Conservation (phyloP, 2,113 vertebrate species). For the Sylvietta virens region DNA sequence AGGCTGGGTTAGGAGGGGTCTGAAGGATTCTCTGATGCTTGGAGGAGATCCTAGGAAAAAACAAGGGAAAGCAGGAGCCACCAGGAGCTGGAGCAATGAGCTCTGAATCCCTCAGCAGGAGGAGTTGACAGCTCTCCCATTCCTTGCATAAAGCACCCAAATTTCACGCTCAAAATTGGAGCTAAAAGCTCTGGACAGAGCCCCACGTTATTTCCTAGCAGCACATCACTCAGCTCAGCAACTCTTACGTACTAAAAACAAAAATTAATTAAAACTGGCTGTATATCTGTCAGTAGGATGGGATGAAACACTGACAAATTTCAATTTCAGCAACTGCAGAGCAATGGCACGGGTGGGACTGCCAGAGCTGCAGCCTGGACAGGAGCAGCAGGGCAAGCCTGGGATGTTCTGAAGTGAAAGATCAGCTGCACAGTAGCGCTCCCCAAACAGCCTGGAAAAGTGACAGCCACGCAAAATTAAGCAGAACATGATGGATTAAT, state of each 20-base stretch:
- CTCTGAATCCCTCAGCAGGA: background rate
- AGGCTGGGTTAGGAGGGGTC: background rate
- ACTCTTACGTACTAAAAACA: background rate
- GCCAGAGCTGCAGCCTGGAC: background rate
- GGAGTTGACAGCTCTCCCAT: background rate
- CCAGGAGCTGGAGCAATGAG: background rate
- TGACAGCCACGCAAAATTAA: background rate
- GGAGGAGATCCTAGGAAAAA: background rate
- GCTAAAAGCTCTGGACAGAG: background rate
- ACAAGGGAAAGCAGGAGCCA: background rate
- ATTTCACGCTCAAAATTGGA: background rate
- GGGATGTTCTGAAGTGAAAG: background rate
- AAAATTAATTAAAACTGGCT: background rate
- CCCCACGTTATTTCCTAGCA: background rate
- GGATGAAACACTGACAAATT: background rate
- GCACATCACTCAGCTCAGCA: background rate
- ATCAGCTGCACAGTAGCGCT: background rate
- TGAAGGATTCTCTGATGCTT: background rate
- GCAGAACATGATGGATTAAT: background rate
- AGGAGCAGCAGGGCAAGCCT: background rate
- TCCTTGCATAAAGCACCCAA: background rate
- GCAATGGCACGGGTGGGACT: background rate
- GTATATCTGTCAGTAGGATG: background rate
- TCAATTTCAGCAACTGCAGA: background rate
- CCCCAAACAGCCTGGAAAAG: background rate